These are phyloP conservation scores for Caenorhabditis sp. DNA, from an alignment of 2,888 invertebrate species.

Conservation along the genomic window DNA sequence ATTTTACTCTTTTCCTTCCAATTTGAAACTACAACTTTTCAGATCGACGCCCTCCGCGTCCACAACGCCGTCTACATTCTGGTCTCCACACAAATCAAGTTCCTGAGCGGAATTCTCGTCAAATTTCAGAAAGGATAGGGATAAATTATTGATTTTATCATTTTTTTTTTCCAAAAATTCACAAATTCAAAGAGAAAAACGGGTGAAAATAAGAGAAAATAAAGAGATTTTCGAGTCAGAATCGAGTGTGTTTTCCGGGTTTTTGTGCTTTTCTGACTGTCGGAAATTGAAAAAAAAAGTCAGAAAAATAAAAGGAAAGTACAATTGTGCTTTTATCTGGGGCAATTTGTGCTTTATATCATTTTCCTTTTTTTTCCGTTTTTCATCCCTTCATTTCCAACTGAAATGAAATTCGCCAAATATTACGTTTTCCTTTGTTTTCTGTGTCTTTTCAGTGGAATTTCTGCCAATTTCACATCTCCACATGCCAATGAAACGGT, in stretches of 20 bases:
- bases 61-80: slow-evolving; percentile 31
- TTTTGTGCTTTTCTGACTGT: slow-evolving; percentile 13
- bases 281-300: too few species aligned
- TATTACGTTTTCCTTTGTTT: slow-evolving; percentile 1
- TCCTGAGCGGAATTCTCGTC: slow-evolving; percentile 56
- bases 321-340: too few species aligned
- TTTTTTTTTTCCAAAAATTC: too few species aligned
- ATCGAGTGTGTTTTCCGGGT: neutral
- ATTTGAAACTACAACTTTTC: too few species aligned
- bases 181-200: neutral
- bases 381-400: too few species aligned
- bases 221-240: neutral
- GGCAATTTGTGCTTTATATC: too few species aligned
- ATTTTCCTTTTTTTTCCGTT: too few species aligned
- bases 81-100: slow-evolving; percentile 62
- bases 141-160: neutral
- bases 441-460: too few species aligned
- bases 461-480: too few species aligned
- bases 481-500: neutral
- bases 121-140: slow-evolving; percentile 34
- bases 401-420: slow-evolving; percentile 14
- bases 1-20: too few species aligned
- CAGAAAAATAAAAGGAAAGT: too few species aligned
- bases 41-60: slow-evolving; percentile 54
- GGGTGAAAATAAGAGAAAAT: neutral